Base-by-base conservation (phyloP, 2,888 invertebrate genomes). In the Calliphora vomitoria region DNA sequence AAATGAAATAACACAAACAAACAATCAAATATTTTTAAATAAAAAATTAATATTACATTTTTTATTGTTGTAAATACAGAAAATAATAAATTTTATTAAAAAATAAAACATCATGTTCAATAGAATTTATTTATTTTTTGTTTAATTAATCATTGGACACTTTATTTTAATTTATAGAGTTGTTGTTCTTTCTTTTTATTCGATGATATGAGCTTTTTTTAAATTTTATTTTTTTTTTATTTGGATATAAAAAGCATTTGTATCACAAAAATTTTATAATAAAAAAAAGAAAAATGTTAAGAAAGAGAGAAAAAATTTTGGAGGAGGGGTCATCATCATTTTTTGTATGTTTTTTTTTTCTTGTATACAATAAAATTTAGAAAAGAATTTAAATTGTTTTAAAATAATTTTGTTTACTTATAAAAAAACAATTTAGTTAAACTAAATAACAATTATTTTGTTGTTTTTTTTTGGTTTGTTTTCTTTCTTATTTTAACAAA, bases 261-360 rank as follows among this genome's bases (percentile, higher is more conserved):
- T 89, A 89, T 89, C 89, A 89, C 89, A 89, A 89, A 89, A 89
- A 82, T 80, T 83, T 81, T 88, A 64, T 80, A 87, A 87, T 80
- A 87, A 55, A 78, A 82, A 76, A 69, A n/a, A n/a, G n/a, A n/a
- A 38, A 25, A 38, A 68, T 31, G 44, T 47, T 58, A 82, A 55
- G 66, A 66, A 82, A 74, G 47, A 66, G 58, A 66, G 76, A 64
- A 78, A 55, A 69, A 15, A 18, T 53, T n/a, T 64, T 38, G 47
- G n/a, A 47, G 62, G 69, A 64, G 78, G 76, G 55, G 69, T 83
- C 38, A 76, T 78, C 20, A 78, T 80, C 74, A 50, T 72, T 31
- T 64, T 50, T 25, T 44, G 38, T 80, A 8, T 25, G 50, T 76
- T 31, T 62, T 18, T 69, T 68, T 44, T 78, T n/a, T n/a, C n/a